Base-by-base conservation (phyloP, 2,113 vertebrate genomes). In the Eidolon helvum region DNA sequence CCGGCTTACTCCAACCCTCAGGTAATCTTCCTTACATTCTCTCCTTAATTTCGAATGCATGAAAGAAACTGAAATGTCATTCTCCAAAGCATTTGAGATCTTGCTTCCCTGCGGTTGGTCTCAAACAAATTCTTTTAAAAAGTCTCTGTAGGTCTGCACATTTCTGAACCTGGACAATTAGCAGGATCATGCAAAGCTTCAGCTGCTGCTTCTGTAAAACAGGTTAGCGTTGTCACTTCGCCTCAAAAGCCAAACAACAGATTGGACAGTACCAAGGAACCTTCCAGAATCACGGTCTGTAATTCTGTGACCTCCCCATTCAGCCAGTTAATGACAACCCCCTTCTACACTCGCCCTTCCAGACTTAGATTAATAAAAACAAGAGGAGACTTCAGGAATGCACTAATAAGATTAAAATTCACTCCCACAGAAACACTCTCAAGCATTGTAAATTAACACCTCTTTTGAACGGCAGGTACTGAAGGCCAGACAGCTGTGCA, bases 361-460 rank as follows among this genome's bases (percentile, higher is more conserved):
- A 92, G 68, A 65, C 30, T 35, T 43, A 43, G 74, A 87, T 57
- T 92, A 78, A 91, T 10, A 53, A 71, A 96, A 96, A 65, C n/a
- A 48, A 57, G 84, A 92, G 43, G n/a, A n/a, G 19, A 15, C 30
- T 71, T 86, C n/a, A 65, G 92, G 75, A 96, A 96, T 90, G 84
- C 65, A 38, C 26, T 10, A 14, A 28, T 10, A 71, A 77, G 72
- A 95, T 94, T 96, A 90, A 94, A 94, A 85, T 63, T 57, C 93
- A 85, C 94, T 97, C 96, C 95, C 87, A 85, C 40, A 48, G 68
- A 79, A 48, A 88, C 18, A 57, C 50, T 93, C 87, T 66, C 79
- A 45, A 48, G 57, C 43, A 50, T 16, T 5, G 30, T 22, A 48
- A 79, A 65, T 45, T 35, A 75, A 91, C 35, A 6, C 55, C 26